Base-by-base conservation (phyloP, 2,888 invertebrate species). In the Diloba caeruleocephala region DNA sequence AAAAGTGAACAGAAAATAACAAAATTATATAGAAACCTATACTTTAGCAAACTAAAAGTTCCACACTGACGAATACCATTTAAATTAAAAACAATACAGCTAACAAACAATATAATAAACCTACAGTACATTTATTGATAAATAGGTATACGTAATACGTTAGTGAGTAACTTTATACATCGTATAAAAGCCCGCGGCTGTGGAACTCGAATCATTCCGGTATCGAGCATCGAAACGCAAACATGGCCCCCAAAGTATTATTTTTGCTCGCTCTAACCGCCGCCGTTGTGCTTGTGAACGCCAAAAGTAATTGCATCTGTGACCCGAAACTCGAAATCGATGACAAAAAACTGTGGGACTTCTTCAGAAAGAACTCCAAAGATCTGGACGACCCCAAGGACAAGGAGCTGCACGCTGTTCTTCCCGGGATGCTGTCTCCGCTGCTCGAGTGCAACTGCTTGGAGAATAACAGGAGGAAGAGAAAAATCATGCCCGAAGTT, bases 221-320 rank as follows among this genome's bases (percentile, higher is more conserved):
- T 17, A 39, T 15, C 23, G 17, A 43, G 14, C 32, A 17, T 48
- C 58, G 26, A 32, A 26, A 34, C 25, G 59, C 21, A n/a, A 74
- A 74, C 57, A 79, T 79, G 80, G 61, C 67, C 29, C 39, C 15
- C 29, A 75, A 77, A 61, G 7, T 64, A 2, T n/a, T 74, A n/a
- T 1, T 74, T 0, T 0, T 78, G 0, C 15, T 73, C 45, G 39
- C 65, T 4, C 12, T 54, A 1, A 9, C 63, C 3, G 54, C 49
- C 3, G 36, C 56, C 5, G 41, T 58, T 0, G 48, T 55, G 3
- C 26, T 19, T 0, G 48, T 55, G 3, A 29, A 21, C 13, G 60
- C 56, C 0, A 57, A 59, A 4, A 67, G 46, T 3, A 41, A 59
- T 1, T 76, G 76, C 39, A 41, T 43, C 3, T 76, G 77, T n/a